Evolutionary conservation across 2,888 invertebrate genomes (phyloP), one percentile per base, ranked within the genome.

Genomic region (Parnassius glacialis): DNA sequence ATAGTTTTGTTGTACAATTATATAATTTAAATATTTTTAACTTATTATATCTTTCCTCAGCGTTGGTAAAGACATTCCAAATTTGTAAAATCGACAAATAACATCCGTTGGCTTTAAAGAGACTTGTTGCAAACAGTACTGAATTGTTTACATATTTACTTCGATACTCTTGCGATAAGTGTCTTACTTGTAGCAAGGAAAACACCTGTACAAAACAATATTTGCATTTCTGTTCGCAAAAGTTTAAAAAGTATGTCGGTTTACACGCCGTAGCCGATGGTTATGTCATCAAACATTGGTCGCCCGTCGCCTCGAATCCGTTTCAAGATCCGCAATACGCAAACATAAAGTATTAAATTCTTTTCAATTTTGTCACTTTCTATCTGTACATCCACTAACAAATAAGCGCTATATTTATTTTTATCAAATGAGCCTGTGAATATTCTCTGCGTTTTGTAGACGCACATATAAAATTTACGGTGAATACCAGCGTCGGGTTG

Each of bases 171-270:
- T 57, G 57, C 25, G 48, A 57, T 62, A 53, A 47, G 47, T 54
- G 50, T 44, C 13, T 57, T 48, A 56, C 57, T 65, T 57, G 59
- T 58, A 42, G 54, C 34, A 47, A 57, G 60, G 64, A 65, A 57
- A 65, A 59, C 60, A 47, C 34, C 41, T n/a, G 47, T 16, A 50
- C 54, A 43, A 20, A 51, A 58, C 54, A 78, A 80, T 79, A 76
- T 78, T 78, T 78, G 75, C 78, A 76, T 79, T 70, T 73, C 74
- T 76, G 74, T 67, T 70, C 67, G 78, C 77, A 74, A 81, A 78
- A 79, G 75, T 71, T 69, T 70, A 69, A 72, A 75, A 76, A 78
- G 84, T 81, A 71, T 81, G 81, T 79, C 80, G 74, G 69, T 75
- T 66, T 70, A 68, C 73, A 74, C 72, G 71, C 74, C 72, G 75